Base-by-base conservation (phyloP, 2,888 invertebrate genomes). In the Lycophotia porphyrea region DNA sequence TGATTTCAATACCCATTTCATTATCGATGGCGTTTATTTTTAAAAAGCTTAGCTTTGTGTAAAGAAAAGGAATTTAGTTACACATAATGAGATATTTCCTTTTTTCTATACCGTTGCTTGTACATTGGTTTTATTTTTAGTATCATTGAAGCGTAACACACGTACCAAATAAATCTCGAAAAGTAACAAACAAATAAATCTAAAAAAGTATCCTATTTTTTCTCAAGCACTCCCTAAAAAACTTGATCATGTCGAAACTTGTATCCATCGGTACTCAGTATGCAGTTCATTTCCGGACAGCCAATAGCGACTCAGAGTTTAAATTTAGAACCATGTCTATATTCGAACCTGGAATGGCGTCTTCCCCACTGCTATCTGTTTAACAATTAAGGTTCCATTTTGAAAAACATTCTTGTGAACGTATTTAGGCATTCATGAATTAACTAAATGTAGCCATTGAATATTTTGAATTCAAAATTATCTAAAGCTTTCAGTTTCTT, bases 241-340 rank as follows among this genome's bases (percentile, higher is more conserved):
- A 80, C 74, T 74, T 72, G 71, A 81, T 85, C 87, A 82, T 74
- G 81, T 78, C 75, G 76, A 87, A 88, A 86, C 87, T 88, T 86
- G 88, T 91, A 90, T 87, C 87, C 66, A 77, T 79, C 78, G 69
- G 81, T 83, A 88, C 83, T 78, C 84, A 90, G 91, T 93, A 93
- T 92, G 92, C 90, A 88, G 87, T 90, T 91, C 90, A 90, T 92
- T 93, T 93, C 92, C 93, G 91, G 91, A 90, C 87, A 75, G 65
- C 85, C 86, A 87, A 87, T 87, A 77, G 88, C 81, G 78, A 84
- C 84, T 82, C 86, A 77, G 87, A 80, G 88, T 92, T 90, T 93
- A 93, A 91, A 93, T 91, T 89, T 93, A 92, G 92, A 92, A 89
- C 71, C 81, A 83, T 84, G 89, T 89, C 87, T 87, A 87, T 88